phyloP scores from a whole-genome alignment of 2,113 vertebrate genomes.

The Leuciscus idus region DNA sequence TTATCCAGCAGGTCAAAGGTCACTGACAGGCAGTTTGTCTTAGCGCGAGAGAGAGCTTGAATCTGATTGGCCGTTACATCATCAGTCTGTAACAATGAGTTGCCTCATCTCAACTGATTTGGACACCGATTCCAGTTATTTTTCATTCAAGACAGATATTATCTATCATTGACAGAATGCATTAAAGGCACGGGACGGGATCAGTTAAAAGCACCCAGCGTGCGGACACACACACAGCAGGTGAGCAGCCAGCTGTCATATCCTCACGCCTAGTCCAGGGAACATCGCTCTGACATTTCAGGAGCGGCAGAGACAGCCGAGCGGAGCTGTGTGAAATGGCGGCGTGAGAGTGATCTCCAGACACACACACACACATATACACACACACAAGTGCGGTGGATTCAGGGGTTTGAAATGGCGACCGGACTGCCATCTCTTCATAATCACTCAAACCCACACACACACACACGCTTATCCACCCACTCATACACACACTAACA shows the following conservation, averaged over 20 bases:
- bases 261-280: slow-evolving; percentile 80
- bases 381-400: slow-evolving; percentile 69
- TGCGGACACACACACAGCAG: slow-evolving; percentile 72
- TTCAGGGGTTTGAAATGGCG: slow-evolving; percentile 81
- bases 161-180: neutral
- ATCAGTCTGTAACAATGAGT: neutral
- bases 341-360: slow-evolving; percentile 57
- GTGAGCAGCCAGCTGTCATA: slow-evolving; percentile 82
- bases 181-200: slow-evolving; percentile 18
- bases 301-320: slow-evolving; percentile 63
- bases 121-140: neutral
- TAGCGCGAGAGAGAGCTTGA: neutral
- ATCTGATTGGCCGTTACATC: slow-evolving; percentile 16
- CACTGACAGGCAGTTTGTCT: slow-evolving; percentile 19
- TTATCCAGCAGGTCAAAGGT: slow-evolving; percentile 45
- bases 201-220: slow-evolving; percentile 51
- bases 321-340: slow-evolving; percentile 61
- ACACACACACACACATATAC: slow-evolving; percentile 40
- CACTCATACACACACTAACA: slow-evolving; percentile 60
- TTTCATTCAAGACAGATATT: slow-evolving; percentile 11
- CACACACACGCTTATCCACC: slow-evolving; percentile 54
- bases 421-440: slow-evolving; percentile 76
- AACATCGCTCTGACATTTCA: slow-evolving; percentile 84
- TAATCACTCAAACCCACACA: slow-evolving; percentile 58
- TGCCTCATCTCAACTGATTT: neutral